Conservation (phyloP, 35 echinoderm and acorn worm genomes). For the Diadema setosum region DNA sequence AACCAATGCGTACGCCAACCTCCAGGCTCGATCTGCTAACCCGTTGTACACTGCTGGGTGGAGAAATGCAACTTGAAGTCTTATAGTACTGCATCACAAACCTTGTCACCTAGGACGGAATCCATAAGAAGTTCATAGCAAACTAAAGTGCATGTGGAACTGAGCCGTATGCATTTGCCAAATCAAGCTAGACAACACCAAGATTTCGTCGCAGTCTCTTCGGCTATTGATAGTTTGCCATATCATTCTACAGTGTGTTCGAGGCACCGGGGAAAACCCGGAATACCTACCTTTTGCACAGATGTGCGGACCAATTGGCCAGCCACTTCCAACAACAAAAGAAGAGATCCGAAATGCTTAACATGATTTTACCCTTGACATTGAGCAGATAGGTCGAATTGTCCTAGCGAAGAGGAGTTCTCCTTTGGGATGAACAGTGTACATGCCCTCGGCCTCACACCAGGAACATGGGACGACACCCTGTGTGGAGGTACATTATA, state of each 20-base stretch:
- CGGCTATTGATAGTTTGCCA: conserved; percentile 4
- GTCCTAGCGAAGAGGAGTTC: background rate
- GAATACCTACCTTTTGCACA: background rate
- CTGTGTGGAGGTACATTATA: too few relatives aligned
- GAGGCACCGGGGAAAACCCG: background rate
- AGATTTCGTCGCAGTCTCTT: background rate
- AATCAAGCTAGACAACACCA: background rate
- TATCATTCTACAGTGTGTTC: background rate
- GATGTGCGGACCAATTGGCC: background rate
- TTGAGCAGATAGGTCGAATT: background rate
- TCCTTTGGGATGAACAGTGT: background rate
- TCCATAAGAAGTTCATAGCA: conserved; percentile 27
- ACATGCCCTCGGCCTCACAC: too few relatives aligned
- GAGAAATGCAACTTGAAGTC: background rate
- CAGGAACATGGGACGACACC: too few relatives aligned
- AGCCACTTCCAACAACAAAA: background rate
- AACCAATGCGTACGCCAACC: background rate
- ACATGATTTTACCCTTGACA: conserved; percentile 2
- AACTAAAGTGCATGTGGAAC: conserved; percentile 27
- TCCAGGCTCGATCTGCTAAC: background rate
- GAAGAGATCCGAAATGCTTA: background rate
- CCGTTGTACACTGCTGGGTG: background rate
- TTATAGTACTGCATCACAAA: conserved; percentile 14
- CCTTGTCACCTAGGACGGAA: background rate
- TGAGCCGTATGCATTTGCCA: background rate